A percentile compares a stretch with the other conserved stretches of the same genome.
Conservation (phyloP, 1,140 invertebrate species). For the Eulimnadia texana region DNA sequence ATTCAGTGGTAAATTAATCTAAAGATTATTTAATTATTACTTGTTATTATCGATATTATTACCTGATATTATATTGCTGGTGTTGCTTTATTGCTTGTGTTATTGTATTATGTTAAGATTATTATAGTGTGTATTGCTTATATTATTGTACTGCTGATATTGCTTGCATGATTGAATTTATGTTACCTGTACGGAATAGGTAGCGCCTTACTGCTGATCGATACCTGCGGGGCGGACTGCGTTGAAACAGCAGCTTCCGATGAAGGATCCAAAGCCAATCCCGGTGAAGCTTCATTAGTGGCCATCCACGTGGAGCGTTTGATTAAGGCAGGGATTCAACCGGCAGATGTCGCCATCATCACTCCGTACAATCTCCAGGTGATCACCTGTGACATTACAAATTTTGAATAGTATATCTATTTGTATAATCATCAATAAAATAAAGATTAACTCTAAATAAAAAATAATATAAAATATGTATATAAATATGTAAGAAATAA, state of each 20-base stretch:
- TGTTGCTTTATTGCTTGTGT: too few species aligned
- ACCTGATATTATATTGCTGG: too few species aligned
- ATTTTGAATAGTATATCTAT: constrained; percentile 8
- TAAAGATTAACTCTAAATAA: neutral
- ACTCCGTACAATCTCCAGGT: constrained; percentile 44
- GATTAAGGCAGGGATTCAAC: constrained; percentile 31
- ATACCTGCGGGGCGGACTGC: constrained; percentile 40
- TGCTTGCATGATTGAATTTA: too few species aligned
- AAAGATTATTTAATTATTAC: too few species aligned
- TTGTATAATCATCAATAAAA: neutral
- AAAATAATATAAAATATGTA: neutral
- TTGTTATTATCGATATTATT: too few species aligned
- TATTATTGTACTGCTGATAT: too few species aligned
- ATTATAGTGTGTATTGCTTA: neutral
- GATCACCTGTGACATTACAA: constrained; percentile 18
- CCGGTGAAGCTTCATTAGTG: constrained; percentile 41
- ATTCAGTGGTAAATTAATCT: too few species aligned
- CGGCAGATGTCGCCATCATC: constrained; percentile 40
- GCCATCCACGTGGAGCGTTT: constrained; percentile 33
- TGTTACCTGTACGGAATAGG: too few species aligned
- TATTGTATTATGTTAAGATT: too few species aligned
- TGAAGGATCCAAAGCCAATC: constrained; percentile 39
- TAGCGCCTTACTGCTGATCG: constrained; percentile 35
- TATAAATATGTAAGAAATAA: too few species aligned
- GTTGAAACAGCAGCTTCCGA: constrained; percentile 34